Conservation (phyloP, 2,113 vertebrate genomes). For the Ammodramus savannarum region DNA sequence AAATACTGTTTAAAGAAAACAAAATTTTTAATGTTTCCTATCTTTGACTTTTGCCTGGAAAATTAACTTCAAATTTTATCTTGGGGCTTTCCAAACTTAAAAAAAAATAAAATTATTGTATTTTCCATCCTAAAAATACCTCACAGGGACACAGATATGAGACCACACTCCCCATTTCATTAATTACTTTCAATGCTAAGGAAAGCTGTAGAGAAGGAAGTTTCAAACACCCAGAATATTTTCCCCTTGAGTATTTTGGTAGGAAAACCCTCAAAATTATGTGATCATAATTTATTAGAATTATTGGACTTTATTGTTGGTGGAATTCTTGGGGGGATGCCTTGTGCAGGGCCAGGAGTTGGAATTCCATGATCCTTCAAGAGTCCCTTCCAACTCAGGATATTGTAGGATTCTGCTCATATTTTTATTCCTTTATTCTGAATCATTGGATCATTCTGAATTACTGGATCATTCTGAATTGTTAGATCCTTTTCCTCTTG, state of each 20-base stretch:
- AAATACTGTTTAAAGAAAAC: background rate
- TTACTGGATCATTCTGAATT: background rate
- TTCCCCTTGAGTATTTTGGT: background rate
- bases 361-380: background rate
- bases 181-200: background rate
- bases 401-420: background rate
- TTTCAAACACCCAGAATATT: background rate
- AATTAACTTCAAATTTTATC: background rate
- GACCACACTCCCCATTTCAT: accelerated
- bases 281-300: background rate
- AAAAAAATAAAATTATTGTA: background rate
- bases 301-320: background rate
- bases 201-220: background rate
- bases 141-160: background rate
- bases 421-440: background rate
- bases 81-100: too few relatives aligned
- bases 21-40: accelerated
- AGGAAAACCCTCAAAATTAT: background rate
- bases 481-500: background rate
- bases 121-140: background rate
- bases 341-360: background rate
- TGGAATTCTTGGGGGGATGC: background rate
- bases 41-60: background rate
- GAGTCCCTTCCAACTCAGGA: background rate
- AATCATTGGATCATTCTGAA: background rate